Evolutionary conservation across 1,140 invertebrate genomes (phyloP).

Genomic region (Octopus bimaculoides): DNA sequence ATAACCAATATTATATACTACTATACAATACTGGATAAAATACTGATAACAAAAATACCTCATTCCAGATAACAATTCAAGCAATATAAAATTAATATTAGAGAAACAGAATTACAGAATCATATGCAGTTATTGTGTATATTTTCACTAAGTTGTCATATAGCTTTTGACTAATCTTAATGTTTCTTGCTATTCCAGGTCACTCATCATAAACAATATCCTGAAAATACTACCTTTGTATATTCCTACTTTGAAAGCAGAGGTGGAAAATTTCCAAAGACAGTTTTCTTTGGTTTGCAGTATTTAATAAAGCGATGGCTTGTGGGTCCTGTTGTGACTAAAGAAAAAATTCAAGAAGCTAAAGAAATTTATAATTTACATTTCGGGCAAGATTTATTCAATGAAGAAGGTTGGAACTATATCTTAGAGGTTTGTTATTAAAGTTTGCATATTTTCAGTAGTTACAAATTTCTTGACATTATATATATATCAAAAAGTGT

Average conservation of each 20-base stretch:
- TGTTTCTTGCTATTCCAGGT: constrained; percentile 43
- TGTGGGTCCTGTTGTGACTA: constrained; percentile 56
- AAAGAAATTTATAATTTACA: constrained; percentile 54
- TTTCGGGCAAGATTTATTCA: constrained; percentile 57
- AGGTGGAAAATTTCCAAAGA: constrained; percentile 57
- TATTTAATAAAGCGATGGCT: constrained; percentile 59
- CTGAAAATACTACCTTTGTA: constrained; percentile 56
- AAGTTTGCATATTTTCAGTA: no score
- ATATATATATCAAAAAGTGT: no score
- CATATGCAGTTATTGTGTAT: no score
- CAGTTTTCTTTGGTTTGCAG: constrained; percentile 60
- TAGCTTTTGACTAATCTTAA: background rate
- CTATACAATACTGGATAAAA: no score
- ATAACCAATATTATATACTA: no score
- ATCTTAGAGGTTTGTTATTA: constrained; percentile 54
- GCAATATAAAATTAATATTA: no score
- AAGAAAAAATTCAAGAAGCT: constrained; percentile 59
- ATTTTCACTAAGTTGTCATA: background rate
- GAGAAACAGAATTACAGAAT: no score
- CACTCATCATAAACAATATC: constrained; percentile 59
- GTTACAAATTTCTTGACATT: no score
- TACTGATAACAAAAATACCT: no score
- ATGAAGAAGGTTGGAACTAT: constrained; percentile 61
- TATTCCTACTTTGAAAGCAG: constrained; percentile 61
- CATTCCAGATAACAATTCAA: no score